These are phyloP conservation scores for Cyprinodon brontotheroides DNA, from an alignment of 2,113 vertebrate species.

Conservation along the genomic window DNA sequence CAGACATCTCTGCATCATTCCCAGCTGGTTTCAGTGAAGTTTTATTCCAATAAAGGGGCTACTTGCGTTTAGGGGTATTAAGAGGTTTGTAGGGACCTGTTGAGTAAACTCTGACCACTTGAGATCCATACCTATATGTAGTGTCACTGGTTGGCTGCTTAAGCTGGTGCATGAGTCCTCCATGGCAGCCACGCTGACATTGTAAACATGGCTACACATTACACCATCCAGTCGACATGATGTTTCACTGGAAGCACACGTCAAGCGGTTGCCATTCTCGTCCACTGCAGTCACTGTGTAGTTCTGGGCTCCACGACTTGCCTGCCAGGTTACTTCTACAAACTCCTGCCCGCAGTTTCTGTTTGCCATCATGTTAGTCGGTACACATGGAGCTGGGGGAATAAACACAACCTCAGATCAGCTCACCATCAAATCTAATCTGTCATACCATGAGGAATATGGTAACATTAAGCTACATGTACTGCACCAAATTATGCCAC, in stretches of 20 bases:
- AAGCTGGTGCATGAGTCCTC: conserved; percentile 65
- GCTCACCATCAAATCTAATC: neutral
- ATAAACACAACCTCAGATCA: conserved; percentile 22
- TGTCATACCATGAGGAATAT: neutral
- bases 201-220: conserved; percentile 71
- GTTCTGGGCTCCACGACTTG: conserved; percentile 64
- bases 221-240: conserved; percentile 62
- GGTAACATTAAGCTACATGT: neutral
- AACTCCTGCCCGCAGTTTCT: conserved; percentile 61
- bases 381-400: conserved; percentile 73
- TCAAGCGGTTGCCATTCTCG: conserved; percentile 9
- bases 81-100: neutral
- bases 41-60: no score
- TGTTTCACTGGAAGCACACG: conserved; percentile 52
- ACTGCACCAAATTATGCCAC: neutral
- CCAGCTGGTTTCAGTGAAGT: no score
- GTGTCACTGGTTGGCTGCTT: conserved; percentile 36
- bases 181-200: conserved; percentile 58
- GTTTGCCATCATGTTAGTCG: conserved; percentile 54
- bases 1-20: no score
- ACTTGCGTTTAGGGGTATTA: no score
- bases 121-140: conserved; percentile 64
- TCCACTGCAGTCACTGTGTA: conserved; percentile 44
- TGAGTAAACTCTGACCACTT: neutral
- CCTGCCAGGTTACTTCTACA: conserved; percentile 64